These are phyloP conservation scores for Megaptera novaeangliae DNA, from an alignment of 2,113 vertebrate genomes.

Conservation along the genomic window DNA sequence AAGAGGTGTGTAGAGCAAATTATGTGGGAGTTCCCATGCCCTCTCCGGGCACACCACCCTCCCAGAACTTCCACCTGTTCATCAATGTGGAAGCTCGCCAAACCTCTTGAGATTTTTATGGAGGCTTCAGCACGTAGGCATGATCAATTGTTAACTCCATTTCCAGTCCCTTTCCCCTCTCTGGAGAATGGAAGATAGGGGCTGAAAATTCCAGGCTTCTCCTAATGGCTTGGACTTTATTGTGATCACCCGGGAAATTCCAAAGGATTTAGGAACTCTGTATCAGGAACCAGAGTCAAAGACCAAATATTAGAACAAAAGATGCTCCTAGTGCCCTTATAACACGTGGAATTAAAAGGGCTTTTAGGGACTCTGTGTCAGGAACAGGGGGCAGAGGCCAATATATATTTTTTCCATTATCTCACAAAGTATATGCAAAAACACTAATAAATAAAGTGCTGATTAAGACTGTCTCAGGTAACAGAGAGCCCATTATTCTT, in stretches of 20 bases:
- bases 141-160: background rate
- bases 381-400: background rate
- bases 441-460: background rate
- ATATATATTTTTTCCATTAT: background rate
- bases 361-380: background rate
- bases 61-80: background rate
- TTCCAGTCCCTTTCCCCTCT: background rate
- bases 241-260: background rate
- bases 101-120: background rate
- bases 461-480: background rate
- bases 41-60: no score
- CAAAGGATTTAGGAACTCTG: background rate
- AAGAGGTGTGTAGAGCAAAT: background rate
- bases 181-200: background rate
- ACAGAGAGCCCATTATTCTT: background rate
- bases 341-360: background rate
- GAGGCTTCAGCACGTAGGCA: background rate
- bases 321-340: background rate
- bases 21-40: background rate
- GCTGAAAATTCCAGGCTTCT: background rate
- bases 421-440: background rate
- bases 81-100: background rate
- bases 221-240: background rate
- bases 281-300: background rate
- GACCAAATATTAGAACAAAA: background rate